Conservation (phyloP, 2,113 vertebrate species). For the Anas platyrhynchos region DNA sequence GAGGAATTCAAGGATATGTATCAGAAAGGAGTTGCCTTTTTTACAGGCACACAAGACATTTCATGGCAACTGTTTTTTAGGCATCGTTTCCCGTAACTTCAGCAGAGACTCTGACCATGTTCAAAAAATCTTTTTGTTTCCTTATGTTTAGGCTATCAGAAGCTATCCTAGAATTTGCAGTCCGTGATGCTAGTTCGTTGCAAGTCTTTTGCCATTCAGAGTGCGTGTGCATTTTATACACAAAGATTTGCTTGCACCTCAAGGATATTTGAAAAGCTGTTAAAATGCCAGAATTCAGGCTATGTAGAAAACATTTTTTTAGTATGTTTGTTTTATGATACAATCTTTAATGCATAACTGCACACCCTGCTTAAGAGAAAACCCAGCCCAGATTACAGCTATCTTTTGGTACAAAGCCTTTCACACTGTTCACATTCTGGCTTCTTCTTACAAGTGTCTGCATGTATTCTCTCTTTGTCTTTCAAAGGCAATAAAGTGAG, state of each 20-base stretch:
- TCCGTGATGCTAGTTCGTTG: neutral
- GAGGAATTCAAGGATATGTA: neutral
- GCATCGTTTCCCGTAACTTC: neutral
- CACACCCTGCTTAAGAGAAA: neutral
- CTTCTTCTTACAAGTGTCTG: neutral
- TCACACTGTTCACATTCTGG: constrained; percentile 2
- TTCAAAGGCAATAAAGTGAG: neutral
- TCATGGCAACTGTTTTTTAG: neutral
- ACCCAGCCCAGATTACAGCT: neutral
- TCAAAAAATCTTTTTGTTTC: neutral
- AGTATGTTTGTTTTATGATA: constrained; percentile 25
- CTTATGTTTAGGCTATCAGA: neutral
- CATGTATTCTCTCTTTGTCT: neutral
- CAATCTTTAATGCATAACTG: constrained; percentile 25
- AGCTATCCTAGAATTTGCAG: neutral
- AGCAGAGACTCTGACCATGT: neutral
- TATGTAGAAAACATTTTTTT: constrained; percentile 9
- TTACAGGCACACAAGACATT: neutral
- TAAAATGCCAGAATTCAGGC: constrained; percentile 17
- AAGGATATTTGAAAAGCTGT: neutral
- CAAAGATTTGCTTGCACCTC: neutral
- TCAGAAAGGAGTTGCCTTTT: neutral
- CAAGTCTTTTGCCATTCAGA: neutral
- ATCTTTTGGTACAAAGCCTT: constrained; percentile 22
- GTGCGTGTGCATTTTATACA: neutral